Conservation (phyloP, 2,113 vertebrate species). For the Tylochromis polylepis region DNA sequence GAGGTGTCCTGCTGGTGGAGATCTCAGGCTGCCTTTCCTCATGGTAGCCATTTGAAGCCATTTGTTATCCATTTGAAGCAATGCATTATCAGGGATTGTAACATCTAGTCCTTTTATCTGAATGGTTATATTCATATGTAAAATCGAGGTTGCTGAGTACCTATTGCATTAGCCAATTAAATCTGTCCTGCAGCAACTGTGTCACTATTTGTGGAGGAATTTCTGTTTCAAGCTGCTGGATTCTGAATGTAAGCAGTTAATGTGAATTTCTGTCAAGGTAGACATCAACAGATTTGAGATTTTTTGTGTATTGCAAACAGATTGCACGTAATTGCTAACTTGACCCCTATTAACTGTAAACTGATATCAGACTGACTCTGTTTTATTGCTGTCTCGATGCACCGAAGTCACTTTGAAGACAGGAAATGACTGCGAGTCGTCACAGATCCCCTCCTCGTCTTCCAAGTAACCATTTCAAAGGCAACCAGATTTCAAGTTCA, state of each 20-base stretch:
- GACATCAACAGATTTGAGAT: background rate
- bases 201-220: background rate
- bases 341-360: background rate
- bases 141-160: background rate
- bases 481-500: background rate
- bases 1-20: too few species aligned
- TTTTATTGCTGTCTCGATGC: background rate
- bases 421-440: rapidly evolving
- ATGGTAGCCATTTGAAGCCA: too few species aligned
- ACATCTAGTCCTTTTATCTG: too few species aligned
- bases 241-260: background rate
- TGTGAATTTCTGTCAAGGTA: background rate
- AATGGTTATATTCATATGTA: background rate
- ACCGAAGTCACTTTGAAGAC: background rate
- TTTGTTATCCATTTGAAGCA: too few species aligned
- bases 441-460: background rate
- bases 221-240: background rate
- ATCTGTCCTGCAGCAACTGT: background rate
- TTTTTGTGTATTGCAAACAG: background rate
- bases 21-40: too few species aligned
- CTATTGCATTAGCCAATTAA: background rate
- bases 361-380: background rate
- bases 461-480: background rate
- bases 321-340: background rate
- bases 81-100: too few species aligned